Percentiles rank a stretch among this genome's conserved stretches.
phyloP scores from a whole-genome alignment of 2,888 invertebrate species.

The Choreutis nemorana region DNA sequence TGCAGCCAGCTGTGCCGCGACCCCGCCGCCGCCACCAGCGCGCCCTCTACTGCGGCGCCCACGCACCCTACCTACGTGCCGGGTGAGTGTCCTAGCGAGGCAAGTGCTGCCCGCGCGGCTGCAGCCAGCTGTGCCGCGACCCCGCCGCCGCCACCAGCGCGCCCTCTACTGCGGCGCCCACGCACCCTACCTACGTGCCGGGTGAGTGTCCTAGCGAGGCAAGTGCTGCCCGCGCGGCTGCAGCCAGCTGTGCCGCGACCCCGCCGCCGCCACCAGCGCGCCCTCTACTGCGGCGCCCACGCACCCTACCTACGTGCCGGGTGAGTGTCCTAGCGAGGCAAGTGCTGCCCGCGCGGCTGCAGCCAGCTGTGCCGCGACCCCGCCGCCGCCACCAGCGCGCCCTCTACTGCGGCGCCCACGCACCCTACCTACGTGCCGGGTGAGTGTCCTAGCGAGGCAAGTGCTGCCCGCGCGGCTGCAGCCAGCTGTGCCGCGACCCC shows the following conservation, averaged over 20 bases:
- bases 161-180: constrained; percentile 7
- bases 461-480: constrained; percentile 85
- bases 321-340: constrained; percentile 73
- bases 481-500: constrained; percentile 68
- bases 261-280: constrained; percentile 17
- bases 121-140: constrained; percentile 72
- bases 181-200: constrained; percentile 20
- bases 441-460: constrained; percentile 76
- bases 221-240: constrained; percentile 89
- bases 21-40: constrained; percentile 19
- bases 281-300: constrained; percentile 9
- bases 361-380: constrained; percentile 70
- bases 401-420: constrained; percentile 8
- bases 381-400: constrained; percentile 12
- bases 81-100: constrained; percentile 70
- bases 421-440: constrained; percentile 23
- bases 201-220: constrained; percentile 70
- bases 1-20: constrained; percentile 75
- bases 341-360: constrained; percentile 86
- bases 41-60: too few relatives aligned
- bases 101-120: constrained; percentile 86
- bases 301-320: constrained; percentile 21
- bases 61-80: constrained; percentile 20
- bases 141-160: constrained; percentile 20
- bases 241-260: constrained; percentile 70